Base-by-base conservation (phyloP, 1,140 invertebrate species). In the Dendrolimus kikuchii region DNA sequence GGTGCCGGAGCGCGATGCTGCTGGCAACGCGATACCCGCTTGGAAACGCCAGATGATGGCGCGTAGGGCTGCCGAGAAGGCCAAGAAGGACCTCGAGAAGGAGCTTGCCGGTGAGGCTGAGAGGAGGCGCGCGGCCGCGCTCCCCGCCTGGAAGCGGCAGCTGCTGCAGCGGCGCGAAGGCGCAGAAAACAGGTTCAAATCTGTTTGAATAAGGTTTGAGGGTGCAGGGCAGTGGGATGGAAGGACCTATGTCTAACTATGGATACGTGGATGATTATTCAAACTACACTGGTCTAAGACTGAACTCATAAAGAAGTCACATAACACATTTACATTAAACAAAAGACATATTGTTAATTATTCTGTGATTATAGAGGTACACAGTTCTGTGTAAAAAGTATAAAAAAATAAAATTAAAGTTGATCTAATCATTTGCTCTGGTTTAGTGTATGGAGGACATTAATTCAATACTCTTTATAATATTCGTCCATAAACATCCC, bases 41-140 rank as follows among this genome's bases (percentile, higher is more conserved):
- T 98, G 97, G 96, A 98, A 98, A 79, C 86, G 96, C 36, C 96
- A 98, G 85, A 97, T 99, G 95, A 72, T 98, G 74, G 96, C 96
- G 0, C 93, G 95, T 67, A 96, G 98, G 78, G 94, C 95, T 0
- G 96, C 96, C 0, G 96, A 98, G 77, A 93, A 94, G 59, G 96
- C 96, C 2, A 92, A 94, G 56, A 95, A 95, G 74, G 96, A 98
- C 69, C 87, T 96, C 49, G 95, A 97, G 82, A 95, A 96, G 76
- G 91, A 94, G 62, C 86, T 95, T 68, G 91, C 92, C 44, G 89
- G 92, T 52, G 95, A 97, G 69, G 94, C 95, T 3, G 96, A 98
- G 81, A 93, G 95, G 62, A 92, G 95, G 60, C 88, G 95, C 65
- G 90, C 96, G 40, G 93, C 94, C 49, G 90, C 95, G 23, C 95